Conservation (phyloP, 37 sponge, comb jelly and placozoan species). For the Theonella swinhoei region DNA sequence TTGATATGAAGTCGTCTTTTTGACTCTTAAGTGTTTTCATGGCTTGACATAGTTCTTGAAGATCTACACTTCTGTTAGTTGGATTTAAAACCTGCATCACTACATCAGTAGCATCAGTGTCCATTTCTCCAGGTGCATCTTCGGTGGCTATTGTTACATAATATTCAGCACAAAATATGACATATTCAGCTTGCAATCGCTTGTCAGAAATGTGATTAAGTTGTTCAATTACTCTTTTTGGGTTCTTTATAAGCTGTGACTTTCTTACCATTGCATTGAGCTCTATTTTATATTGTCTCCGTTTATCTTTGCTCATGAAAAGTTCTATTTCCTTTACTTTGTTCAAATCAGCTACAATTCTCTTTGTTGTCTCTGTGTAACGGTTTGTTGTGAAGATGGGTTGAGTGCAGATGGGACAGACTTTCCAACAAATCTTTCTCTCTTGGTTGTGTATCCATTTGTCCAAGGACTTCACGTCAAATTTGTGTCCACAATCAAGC, state of each 20-base stretch:
- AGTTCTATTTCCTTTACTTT: not conserved
- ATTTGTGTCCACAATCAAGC: constrained; percentile 20
- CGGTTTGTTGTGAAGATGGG: not conserved
- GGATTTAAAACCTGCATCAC: not conserved
- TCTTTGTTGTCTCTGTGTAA: not conserved
- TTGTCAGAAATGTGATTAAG: not conserved
- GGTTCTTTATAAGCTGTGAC: not conserved
- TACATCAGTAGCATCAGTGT: not conserved
- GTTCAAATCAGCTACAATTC: not conserved
- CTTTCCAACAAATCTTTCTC: not conserved
- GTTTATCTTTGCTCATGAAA: not conserved
- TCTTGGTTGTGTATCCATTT: not conserved
- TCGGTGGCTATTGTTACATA: not conserved
- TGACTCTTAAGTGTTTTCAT: not conserved
- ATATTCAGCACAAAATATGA: not conserved
- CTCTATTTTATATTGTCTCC: not conserved
- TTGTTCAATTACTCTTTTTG: not conserved
- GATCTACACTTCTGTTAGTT: no score
- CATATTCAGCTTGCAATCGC: not conserved
- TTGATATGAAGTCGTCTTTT: not conserved
- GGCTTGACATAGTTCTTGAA: not conserved
- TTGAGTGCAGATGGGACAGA: not conserved
- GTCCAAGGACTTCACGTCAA: not conserved
- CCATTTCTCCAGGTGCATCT: not conserved
- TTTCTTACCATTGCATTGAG: not conserved